phyloP scores from a whole-genome alignment of 2,888 invertebrate species.

The Emmelina monodactyla region DNA sequence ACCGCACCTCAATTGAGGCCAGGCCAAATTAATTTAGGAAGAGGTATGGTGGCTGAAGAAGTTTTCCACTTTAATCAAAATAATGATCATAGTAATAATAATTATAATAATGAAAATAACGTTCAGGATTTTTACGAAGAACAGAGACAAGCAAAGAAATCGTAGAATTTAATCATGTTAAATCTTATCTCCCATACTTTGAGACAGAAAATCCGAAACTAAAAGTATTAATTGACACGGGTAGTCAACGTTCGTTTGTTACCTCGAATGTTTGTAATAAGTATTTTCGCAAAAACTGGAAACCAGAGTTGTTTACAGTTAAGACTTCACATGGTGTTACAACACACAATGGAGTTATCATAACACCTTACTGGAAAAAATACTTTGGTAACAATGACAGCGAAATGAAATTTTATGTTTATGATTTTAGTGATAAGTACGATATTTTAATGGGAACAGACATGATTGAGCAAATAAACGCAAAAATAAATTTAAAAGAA shows the following conservation, averaged over 20 bases:
- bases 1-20: background rate
- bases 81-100: background rate
- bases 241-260: slow-evolving; percentile 14
- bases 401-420: slow-evolving; percentile 6
- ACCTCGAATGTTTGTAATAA: slow-evolving; percentile 4
- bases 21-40: background rate
- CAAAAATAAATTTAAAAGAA: slow-evolving; percentile 2
- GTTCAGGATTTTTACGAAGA: slow-evolving; percentile 48
- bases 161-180: background rate
- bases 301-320: slow-evolving; percentile 10
- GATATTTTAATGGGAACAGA: slow-evolving; percentile 11
- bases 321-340: slow-evolving; percentile 12
- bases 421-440: slow-evolving; percentile 7
- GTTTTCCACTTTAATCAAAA: background rate
- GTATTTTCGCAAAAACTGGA: slow-evolving; percentile 10
- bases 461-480: slow-evolving; percentile 8
- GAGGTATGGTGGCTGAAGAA: slow-evolving; percentile 2
- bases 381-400: background rate
- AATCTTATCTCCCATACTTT: slow-evolving; percentile 10
- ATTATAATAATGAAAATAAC: too few relatives aligned
- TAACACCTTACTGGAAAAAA: background rate
- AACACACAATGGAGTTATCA: slow-evolving; percentile 4
- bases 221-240: slow-evolving; percentile 13
- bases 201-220: slow-evolving; percentile 10
- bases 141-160: slow-evolving; percentile 53